These are phyloP conservation scores for Philopotamus ludificatus DNA, from an alignment of 1,140 invertebrate species.

Conservation along the genomic window DNA sequence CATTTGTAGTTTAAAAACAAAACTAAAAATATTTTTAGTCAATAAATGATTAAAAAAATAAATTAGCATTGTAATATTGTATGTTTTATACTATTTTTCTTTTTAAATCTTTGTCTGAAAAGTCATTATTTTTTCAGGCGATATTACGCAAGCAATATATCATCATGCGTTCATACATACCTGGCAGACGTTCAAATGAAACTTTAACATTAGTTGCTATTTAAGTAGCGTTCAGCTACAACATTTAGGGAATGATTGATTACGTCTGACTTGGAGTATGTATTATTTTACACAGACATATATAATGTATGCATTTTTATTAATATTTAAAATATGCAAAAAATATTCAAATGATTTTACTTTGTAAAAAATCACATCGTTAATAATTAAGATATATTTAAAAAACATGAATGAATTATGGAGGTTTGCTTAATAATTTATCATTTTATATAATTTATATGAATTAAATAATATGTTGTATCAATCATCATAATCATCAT, in stretches of 20 bases:
- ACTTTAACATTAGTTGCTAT: constrained; percentile 12
- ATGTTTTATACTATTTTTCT: neutral
- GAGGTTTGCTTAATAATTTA: no score
- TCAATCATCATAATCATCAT: no score
- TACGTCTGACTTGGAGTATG: no score
- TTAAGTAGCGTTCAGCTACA: constrained; percentile 10
- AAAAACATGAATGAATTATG: no score
- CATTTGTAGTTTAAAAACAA: no score
- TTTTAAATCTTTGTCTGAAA: neutral
- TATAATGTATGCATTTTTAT: no score
- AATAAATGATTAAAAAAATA: no score
- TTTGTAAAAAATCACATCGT: neutral
- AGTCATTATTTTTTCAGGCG: constrained; percentile 25
- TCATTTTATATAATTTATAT: no score
- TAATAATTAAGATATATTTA: neutral
- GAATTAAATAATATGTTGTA: no score
- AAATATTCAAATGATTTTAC: neutral
- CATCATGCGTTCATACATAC: constrained; percentile 26
- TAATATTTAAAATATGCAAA: no score
- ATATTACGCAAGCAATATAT: constrained; percentile 26
- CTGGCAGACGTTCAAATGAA: constrained; percentile 18
- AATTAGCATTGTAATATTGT: neutral
- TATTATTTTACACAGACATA: no score
- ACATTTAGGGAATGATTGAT: constrained; percentile 25
- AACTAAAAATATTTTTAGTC: no score